Base-by-base conservation (phyloP, 2,888 invertebrate species). In the Schizaphis graminum region DNA sequence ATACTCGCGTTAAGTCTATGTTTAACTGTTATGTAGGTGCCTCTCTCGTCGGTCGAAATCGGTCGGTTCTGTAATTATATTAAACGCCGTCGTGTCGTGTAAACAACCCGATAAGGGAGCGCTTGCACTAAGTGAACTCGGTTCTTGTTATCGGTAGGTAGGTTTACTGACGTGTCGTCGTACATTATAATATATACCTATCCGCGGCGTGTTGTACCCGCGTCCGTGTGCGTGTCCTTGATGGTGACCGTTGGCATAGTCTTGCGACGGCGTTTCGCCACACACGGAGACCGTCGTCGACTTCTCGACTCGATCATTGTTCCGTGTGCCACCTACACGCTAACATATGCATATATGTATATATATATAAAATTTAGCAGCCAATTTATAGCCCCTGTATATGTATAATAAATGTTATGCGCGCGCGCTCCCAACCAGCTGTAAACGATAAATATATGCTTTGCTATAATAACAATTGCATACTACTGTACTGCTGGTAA, bases 41-140 rank as follows among this genome's bases (percentile, higher is more conserved):
- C 35, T 77, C 21, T 35, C 77, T 77, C 35, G n/a, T 35, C 21
- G 21, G 35, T 77, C 35, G 21, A 44, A 53, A 41, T 89, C 89
- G 61, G 44, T 89, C 89, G 41, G 57, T 28, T 13, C n/a, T 67
- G 89, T 61, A 47, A 90, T 90, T n/a, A 91, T 35, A n/a, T n/a
- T 67, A 49, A 53, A 41, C 57, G 89, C 90, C 49, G n/a, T n/a
- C 41, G 53, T 47, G 93, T 57, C 89, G 77, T 93, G 67, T 89
- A 84, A 88, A 86, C 88, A 53, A 89, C 93, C 89, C 89, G 89
- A 93, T 93, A 93, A 93, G 93, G 92, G 44, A 89, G 89, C 47
- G 89, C 49, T 53, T 35, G 89, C 49, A 56, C 35, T 57, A 91
- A 91, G 91, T 56, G 91, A 49, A 67, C 87, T 87, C 67, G 24